Base-by-base conservation (phyloP, 2,888 invertebrate species). In the Idaea biselata region DNA sequence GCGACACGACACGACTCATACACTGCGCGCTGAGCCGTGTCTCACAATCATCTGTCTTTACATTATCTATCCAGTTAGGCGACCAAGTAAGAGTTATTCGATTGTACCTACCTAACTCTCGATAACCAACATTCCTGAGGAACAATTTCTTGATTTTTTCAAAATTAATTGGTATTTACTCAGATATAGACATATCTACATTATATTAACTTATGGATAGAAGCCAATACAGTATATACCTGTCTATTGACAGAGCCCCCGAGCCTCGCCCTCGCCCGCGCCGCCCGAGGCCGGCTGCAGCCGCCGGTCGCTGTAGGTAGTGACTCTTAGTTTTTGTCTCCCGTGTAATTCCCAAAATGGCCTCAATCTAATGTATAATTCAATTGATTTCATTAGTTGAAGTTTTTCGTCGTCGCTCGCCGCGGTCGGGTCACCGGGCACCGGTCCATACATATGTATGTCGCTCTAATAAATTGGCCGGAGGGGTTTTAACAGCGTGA, bases 391-490 rank as follows among this genome's bases (percentile, higher is more conserved):
- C 80, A 87, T 89, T 88, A 88, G 83, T 74, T 70, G 74, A 73
- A 84, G 86, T 88, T 89, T 87, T 89, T 89, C 83, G 73, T 58
- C 63, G 71, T 59, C 63, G 60, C 59, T 25, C 5, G 25, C 25
- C 25, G 25, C 56, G 56, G 66, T 58, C 65, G 71, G 74, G 73
- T 77, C 76, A 76, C 25, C 25, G 74, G 73, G 77, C 76, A 76
- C 77, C 77, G 74, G 69, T 79, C 76, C 83, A 86, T 88, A 82
- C 88, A 89, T 90, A 89, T 89, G 87, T 82, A 88, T 89, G 81
- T 77, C 68, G 72, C 83, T 85, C 84, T 88, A 87, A 88, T 87
- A 86, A 86, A 89, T 89, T 87, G 81, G 73, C 63, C 62, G 72
- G 72, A 76, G 75, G 72, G 74, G 65, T 64, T 78, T 79, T 82